Evolutionary conservation across 2,113 vertebrate genomes (phyloP).

Genomic region (Pycnonotus jocosus): DNA sequence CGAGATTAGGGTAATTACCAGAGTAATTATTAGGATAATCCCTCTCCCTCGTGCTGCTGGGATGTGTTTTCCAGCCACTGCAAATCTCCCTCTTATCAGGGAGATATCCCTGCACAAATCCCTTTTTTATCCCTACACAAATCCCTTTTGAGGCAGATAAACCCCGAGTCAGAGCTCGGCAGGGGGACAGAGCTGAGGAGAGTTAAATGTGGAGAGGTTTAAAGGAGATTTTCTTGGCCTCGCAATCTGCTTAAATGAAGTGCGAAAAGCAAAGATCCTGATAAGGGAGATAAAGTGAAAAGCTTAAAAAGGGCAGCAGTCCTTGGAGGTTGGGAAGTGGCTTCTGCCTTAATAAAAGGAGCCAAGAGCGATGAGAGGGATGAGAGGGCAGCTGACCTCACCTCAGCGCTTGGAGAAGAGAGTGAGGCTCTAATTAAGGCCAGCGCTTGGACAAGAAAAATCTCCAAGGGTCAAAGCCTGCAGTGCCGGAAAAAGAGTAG

Average conservation of each 20-base stretch:
- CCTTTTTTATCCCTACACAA: neutral
- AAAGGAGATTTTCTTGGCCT: neutral
- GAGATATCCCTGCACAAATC: neutral
- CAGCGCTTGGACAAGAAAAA: constrained; percentile 16
- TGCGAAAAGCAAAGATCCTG: neutral
- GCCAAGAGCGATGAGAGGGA: neutral
- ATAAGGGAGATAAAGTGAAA: neutral
- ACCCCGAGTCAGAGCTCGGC: neutral
- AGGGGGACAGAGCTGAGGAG: neutral
- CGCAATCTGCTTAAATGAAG: neutral
- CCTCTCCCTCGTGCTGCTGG: neutral
- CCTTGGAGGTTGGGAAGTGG: neutral
- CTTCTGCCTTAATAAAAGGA: neutral
- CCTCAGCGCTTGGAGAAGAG: constrained; percentile 2
- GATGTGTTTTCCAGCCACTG: neutral
- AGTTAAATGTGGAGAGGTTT: neutral
- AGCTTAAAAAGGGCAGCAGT: neutral
- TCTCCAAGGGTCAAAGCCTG: constrained; percentile 1
- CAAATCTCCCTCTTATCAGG: neutral
- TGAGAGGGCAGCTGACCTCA: neutral
- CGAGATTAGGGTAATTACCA: neutral
- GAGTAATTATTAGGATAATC: neutral
- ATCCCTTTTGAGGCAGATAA: neutral
- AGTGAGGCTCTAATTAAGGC: constrained; percentile 37
- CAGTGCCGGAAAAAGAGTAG: neutral